Percentiles rank a stretch among this genome's conserved stretches.
phyloP scores from a whole-genome alignment of 2,888 invertebrate species.

The Antheraea assamensis region DNA sequence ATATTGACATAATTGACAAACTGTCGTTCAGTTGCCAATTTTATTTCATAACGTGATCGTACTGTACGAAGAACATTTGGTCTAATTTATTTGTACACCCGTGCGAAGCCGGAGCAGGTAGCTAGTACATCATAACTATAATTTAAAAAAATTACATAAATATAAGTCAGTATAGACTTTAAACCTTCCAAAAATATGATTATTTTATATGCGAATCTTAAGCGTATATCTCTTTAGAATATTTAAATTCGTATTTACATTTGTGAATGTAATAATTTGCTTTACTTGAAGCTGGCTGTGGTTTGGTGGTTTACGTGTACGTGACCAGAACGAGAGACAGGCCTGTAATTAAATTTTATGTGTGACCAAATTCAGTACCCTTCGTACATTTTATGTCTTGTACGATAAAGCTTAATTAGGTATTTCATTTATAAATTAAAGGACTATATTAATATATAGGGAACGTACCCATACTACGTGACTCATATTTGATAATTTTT shows the following conservation, averaged over 20 bases:
- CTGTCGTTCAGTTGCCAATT: too few relatives aligned
- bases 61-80: too few relatives aligned
- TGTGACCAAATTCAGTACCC: conserved; percentile 15
- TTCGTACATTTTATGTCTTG: background rate
- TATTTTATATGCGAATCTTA: background rate
- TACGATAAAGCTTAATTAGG: background rate
- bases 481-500: too few relatives aligned
- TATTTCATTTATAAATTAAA: conserved; percentile 4
- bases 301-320: conserved; percentile 4
- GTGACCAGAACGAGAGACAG: conserved; percentile 16
- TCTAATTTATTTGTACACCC: too few relatives aligned
- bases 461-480: too few relatives aligned
- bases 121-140: background rate
- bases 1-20: too few relatives aligned
- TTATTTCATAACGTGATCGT: too few relatives aligned
- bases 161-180: background rate
- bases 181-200: background rate
- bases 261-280: conserved; percentile 18
- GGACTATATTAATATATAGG: too few relatives aligned
- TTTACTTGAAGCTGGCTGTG: conserved; percentile 2
- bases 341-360: conserved; percentile 21
- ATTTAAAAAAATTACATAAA: background rate
- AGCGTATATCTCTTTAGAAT: background rate
- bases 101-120: too few relatives aligned
- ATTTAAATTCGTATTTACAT: conserved; percentile 6